A percentile compares a stretch with the other conserved stretches of the same genome.
phyloP scores from a whole-genome alignment of 2,113 vertebrate species.

The Istiophorus platypterus region DNA sequence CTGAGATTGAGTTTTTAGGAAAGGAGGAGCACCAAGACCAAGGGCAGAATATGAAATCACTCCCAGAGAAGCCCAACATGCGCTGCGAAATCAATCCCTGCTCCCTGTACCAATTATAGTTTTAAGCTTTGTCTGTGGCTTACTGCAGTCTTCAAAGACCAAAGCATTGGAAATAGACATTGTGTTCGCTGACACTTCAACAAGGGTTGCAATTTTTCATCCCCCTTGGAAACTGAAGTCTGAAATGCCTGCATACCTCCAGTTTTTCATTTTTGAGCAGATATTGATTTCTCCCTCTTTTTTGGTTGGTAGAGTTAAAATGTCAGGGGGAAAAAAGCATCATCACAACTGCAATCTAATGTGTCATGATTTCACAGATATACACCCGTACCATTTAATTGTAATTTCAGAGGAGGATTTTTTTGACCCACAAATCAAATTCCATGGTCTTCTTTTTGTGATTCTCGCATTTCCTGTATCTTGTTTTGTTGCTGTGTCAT shows the following conservation, averaged over 20 bases:
- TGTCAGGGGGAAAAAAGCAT: conserved; percentile 11
- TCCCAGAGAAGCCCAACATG: conserved; percentile 55
- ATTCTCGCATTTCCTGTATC: background rate
- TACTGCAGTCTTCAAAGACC: conserved; percentile 67
- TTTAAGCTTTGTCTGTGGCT: conserved; percentile 72
- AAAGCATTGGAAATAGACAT: conserved; percentile 70
- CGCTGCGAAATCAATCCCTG: conserved; percentile 61
- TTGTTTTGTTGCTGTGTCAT: background rate
- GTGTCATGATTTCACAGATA: conserved; percentile 10
- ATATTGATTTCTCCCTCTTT: conserved; percentile 58
- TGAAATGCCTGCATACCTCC: conserved; percentile 58
- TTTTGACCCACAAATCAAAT: background rate
- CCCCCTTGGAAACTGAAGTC: conserved; percentile 57
- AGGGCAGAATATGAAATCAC: conserved; percentile 77
- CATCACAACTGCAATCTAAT: conserved; percentile 14
- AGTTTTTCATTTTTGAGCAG: conserved; percentile 60
- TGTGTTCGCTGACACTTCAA: conserved; percentile 73
- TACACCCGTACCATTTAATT: conserved; percentile 1
- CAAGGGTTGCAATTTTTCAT: conserved; percentile 67
- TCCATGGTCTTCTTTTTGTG: background rate
- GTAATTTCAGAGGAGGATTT: background rate
- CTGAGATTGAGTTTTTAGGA: conserved; percentile 79
- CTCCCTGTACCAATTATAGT: conserved; percentile 77
- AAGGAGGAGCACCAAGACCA: conserved; percentile 64
- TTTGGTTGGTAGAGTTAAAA: conserved; percentile 36